phyloP scores from a whole-genome alignment of 2,113 vertebrate genomes.

The Podarcis raffonei region DNA sequence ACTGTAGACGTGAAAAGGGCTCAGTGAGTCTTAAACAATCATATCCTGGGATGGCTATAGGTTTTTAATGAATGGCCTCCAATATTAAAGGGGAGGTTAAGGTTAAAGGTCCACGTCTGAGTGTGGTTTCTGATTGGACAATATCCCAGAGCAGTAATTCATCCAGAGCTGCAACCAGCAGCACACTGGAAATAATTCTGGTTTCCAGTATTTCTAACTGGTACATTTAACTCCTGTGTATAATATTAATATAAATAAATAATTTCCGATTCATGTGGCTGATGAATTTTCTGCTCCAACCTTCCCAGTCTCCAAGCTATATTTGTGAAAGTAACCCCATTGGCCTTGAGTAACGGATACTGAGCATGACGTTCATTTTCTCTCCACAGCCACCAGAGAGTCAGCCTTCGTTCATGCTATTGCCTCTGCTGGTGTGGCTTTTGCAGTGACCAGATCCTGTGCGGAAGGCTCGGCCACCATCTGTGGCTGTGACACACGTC shows the following conservation, averaged over 20 bases:
- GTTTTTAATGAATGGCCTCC: neutral
- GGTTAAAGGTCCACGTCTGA: neutral
- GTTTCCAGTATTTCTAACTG: too few relatives aligned
- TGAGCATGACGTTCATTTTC: constrained; percentile 13
- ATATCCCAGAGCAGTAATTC: too few relatives aligned
- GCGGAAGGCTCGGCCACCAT: constrained; percentile 91
- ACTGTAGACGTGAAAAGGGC: neutral
- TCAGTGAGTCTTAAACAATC: neutral
- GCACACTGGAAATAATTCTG: too few relatives aligned
- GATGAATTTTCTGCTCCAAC: neutral
- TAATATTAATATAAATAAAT: neutral
- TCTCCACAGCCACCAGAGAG: constrained; percentile 89
- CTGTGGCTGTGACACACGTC: constrained; percentile 92
- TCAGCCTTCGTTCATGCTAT: constrained; percentile 97
- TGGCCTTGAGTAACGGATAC: rapidly evolving
- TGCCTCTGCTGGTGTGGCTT: constrained; percentile 93
- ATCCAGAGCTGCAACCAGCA: too few relatives aligned
- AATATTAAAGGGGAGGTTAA: neutral
- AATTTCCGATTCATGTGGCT: neutral
- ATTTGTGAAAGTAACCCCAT: neutral
- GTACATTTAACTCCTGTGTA: neutral
- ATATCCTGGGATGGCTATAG: neutral
- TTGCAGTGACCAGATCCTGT: constrained; percentile 92
- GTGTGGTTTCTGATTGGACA: neutral
- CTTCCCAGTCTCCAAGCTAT: neutral